phyloP scores from a whole-genome alignment of 2,797 vertebrate species.

The Toxotes lorentzi region DNA sequence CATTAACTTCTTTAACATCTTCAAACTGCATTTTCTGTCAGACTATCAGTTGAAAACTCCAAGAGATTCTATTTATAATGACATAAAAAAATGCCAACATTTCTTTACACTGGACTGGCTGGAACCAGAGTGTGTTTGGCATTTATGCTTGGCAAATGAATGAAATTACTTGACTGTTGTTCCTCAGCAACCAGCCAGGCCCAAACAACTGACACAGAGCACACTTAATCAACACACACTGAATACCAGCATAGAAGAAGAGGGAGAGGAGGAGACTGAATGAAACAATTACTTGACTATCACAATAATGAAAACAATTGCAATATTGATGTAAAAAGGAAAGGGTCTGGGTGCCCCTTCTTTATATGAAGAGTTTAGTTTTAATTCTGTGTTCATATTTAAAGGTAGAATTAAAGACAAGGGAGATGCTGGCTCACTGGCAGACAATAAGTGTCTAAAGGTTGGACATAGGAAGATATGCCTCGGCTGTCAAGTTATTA shows the following conservation, averaged over 20 bases:
- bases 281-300: background rate
- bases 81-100: background rate
- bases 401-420: too few species aligned
- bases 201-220: constrained; percentile 51
- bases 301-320: background rate
- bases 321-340: background rate
- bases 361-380: background rate
- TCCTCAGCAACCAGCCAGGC: constrained; percentile 75
- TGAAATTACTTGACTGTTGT: too few species aligned
- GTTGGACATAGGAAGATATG: too few species aligned
- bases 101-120: background rate
- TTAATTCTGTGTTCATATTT: too few species aligned
- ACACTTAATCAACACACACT: constrained; percentile 54
- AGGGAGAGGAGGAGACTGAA: constrained; percentile 14
- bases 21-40: too few species aligned
- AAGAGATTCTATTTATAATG: too few species aligned
- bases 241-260: constrained; percentile 49
- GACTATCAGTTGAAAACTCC: too few species aligned
- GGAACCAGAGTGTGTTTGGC: background rate
- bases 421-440: too few species aligned
- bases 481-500: too few species aligned
- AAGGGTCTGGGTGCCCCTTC: background rate
- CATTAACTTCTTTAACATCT: too few species aligned
- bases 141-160: background rate
- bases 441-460: too few species aligned